Evolutionary conservation across 1,140 invertebrate genomes (phyloP), one percentile per base, ranked within the genome.

Genomic region (Sarcophaga peregrina): DNA sequence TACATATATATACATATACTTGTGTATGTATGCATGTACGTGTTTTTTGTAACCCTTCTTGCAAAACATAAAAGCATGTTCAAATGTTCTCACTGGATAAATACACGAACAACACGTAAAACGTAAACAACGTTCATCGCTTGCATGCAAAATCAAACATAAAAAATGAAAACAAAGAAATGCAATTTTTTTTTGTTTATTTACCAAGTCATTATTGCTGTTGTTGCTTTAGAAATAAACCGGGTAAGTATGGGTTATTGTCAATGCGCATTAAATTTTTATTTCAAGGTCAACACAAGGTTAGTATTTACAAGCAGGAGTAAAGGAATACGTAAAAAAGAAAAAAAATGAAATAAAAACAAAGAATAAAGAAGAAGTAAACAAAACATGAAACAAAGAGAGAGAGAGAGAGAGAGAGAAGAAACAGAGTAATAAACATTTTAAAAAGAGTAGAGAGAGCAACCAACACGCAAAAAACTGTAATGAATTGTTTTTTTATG

Each of bases 251-350:
- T 47, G 47, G 25, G 10, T 25, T 25, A 46, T 75, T 75, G 7
- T 76, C 74, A 17, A 76, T 76, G 74, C 74, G 74, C 74, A 76
- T 48, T 48, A 17, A n/a, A 11, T 76, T 76, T 76, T 48, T 17
- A 48, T 17, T 76, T 76, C 74, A 76, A 76, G 74, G 74, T 76
- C 47, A 76, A 48, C 11, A 76, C 37, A 80, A 62, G 78, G 78
- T 80, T 80, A 80, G 50, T 68, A 20, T 20, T 20, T 20, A 68
- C 62, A 17, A 20, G 8, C 9, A 20, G 15, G n/a, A 68, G 17
- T 68, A 68, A 68, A 20, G 62, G 17, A 68, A 68, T 10, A 68
- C 20, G 62, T 15, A 68, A 4, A 25, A 68, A 62, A 62, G 13
- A 62, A 62, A n/a, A n/a, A n/a, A n/a, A 62, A 52, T 5, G 1